Percentiles rank a stretch among this genome's conserved stretches.
Evolutionary conservation across 1,140 invertebrate genomes (phyloP).

Genomic region (Hermatobates lingyangjiaoensis): DNA sequence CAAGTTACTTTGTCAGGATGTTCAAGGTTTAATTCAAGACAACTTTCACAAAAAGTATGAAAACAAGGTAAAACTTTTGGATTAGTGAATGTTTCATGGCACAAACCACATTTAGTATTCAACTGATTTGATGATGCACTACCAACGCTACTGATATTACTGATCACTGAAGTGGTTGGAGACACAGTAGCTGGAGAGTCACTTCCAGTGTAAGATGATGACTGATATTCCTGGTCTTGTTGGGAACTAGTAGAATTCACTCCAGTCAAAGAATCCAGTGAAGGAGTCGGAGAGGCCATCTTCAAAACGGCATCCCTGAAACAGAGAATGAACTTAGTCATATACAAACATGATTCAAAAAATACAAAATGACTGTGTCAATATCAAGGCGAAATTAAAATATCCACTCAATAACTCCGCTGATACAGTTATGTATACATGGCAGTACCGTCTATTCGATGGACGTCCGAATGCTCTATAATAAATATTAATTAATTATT

Average conservation of each 20-base stretch:
- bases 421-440: too few relatives aligned
- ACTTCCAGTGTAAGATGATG: slow-evolving; percentile 29
- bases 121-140: neutral
- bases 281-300: slow-evolving; percentile 69
- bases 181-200: slow-evolving; percentile 60
- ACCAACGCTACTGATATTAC: slow-evolving; percentile 43
- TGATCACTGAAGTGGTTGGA: slow-evolving; percentile 49
- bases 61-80: slow-evolving; percentile 63
- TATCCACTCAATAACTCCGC: too few relatives aligned
- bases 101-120: slow-evolving; percentile 48
- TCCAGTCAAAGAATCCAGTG: slow-evolving; percentile 71
- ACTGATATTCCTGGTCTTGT: slow-evolving; percentile 43
- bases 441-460: too few relatives aligned
- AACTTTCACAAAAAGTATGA: slow-evolving; percentile 62
- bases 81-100: slow-evolving; percentile 50
- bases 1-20: slow-evolving; percentile 63
- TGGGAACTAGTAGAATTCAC: slow-evolving; percentile 67
- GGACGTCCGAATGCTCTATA: too few relatives aligned
- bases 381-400: too few relatives aligned
- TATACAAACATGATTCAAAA: too few relatives aligned
- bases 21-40: slow-evolving; percentile 50
- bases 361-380: too few relatives aligned
- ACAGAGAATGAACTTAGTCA: too few relatives aligned
- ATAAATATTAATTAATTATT: too few relatives aligned
- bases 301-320: slow-evolving; percentile 46